Percentiles rank a stretch among this genome's conserved stretches.
These are phyloP conservation scores for Xiphophorus birchmanni DNA, from an alignment of 2,797 vertebrate genomes.

Conservation along the genomic window DNA sequence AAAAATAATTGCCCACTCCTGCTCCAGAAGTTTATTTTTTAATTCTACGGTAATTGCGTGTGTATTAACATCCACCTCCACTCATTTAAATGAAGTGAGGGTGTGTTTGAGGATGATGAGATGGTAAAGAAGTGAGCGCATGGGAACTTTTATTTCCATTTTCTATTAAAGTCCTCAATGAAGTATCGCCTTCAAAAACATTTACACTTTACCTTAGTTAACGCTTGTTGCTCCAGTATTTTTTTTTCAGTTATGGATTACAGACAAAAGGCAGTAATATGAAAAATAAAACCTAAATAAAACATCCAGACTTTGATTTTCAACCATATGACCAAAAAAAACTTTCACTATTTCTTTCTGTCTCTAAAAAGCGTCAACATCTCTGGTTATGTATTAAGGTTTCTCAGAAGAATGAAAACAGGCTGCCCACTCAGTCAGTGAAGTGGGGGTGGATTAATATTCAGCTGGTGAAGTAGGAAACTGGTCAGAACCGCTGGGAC, in stretches of 20 bases:
- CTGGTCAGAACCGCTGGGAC: neutral
- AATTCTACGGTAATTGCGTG: neutral
- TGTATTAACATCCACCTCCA: neutral
- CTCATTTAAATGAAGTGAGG: neutral
- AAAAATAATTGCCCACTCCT: no score
- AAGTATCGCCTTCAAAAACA: neutral
- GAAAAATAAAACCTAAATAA: neutral
- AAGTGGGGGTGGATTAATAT: neutral
- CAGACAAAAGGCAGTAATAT: neutral
- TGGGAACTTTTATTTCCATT: neutral
- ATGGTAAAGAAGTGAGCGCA: neutral
- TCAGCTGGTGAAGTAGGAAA: neutral
- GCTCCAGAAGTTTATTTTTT: neutral
- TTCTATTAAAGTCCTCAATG: neutral
- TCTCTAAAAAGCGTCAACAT: neutral
- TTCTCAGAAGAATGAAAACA: neutral
- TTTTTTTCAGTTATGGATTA: neutral
- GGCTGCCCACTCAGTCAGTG: neutral
- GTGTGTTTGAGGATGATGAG: no score
- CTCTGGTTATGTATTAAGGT: neutral
- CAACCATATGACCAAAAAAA: neutral
- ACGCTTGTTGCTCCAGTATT: neutral
- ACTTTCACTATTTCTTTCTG: neutral
- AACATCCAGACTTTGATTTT: neutral
- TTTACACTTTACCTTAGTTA: neutral